Evolutionary conservation across 2,113 vertebrate genomes (phyloP).

Genomic region (Brienomyrus longianalis): DNA sequence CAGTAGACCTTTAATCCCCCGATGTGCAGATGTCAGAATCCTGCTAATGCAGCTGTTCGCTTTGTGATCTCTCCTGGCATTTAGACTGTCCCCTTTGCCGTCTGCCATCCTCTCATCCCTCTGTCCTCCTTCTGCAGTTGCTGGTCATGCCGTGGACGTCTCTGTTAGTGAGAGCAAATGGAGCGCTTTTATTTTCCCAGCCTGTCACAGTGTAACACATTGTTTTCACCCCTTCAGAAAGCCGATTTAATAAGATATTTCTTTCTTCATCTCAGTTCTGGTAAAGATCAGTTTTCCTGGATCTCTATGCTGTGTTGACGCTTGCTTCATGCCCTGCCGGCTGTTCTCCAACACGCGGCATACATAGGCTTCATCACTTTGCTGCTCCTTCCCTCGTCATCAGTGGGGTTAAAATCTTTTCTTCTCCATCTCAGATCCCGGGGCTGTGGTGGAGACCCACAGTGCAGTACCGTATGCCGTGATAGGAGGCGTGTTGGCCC

Average conservation of each 20-base stretch:
- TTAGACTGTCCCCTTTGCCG: not conserved
- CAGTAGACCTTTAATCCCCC: slow-evolving; percentile 12
- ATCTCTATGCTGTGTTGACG: not conserved
- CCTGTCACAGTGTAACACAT: not conserved
- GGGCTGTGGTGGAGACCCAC: slow-evolving; percentile 80
- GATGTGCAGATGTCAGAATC: not conserved
- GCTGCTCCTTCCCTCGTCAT: not conserved
- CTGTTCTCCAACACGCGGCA: not conserved
- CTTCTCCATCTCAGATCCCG: slow-evolving; percentile 62
- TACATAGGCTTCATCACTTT: not conserved
- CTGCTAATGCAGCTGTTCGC: not conserved
- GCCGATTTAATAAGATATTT: not conserved
- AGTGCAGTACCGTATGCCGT: slow-evolving; percentile 82
- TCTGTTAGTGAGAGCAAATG: not conserved
- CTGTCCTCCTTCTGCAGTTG: not conserved
- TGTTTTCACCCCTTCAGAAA: not conserved
- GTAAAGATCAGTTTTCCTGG: not conserved
- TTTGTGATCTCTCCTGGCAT: not conserved
- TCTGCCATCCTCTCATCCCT: not conserved
- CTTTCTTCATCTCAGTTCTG: not conserved
- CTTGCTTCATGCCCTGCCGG: not conserved
- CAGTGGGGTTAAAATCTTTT: not conserved
- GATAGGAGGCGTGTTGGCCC: slow-evolving; percentile 78
- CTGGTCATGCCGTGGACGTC: not conserved
- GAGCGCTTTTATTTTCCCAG: not conserved